These are phyloP conservation scores for Sebastes diaconus DNA, from an alignment of 2,797 vertebrate species.

Conservation along the genomic window DNA sequence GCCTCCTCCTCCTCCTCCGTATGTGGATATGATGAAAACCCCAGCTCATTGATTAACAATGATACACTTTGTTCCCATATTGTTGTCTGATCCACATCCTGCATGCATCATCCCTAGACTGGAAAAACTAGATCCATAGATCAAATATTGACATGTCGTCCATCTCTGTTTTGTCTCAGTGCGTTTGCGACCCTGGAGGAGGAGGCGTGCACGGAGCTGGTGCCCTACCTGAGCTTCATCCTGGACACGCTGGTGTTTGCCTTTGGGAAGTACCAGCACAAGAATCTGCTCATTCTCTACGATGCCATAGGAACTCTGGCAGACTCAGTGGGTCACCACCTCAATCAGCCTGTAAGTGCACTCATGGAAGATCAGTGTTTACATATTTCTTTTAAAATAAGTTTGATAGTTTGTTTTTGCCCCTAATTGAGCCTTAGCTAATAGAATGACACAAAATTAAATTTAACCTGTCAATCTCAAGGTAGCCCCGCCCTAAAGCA, in stretches of 20 bases:
- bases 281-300: slow-evolving; percentile 95
- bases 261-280: slow-evolving; percentile 97
- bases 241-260: slow-evolving; percentile 95
- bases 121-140: neutral
- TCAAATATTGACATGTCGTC: neutral
- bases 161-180: slow-evolving; percentile 66
- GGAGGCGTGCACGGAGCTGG: slow-evolving; percentile 95
- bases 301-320: slow-evolving; percentile 95
- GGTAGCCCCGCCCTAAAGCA: too few relatives aligned
- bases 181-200: slow-evolving; percentile 95
- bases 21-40: slow-evolving; percentile 64
- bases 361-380: neutral
- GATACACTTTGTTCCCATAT: slow-evolving; percentile 75
- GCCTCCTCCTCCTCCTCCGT: too few relatives aligned
- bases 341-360: slow-evolving; percentile 90
- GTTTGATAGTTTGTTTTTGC: neutral
- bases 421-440: neutral
- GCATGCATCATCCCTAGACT: neutral
- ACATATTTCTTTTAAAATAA: neutral
- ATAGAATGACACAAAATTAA: neutral
- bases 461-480: too few relatives aligned
- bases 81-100: slow-evolving; percentile 63
- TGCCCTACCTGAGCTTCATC: slow-evolving; percentile 95
- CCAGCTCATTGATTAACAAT: slow-evolving; percentile 54
- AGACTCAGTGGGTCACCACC: slow-evolving; percentile 95